Base-by-base conservation (phyloP, 2,113 vertebrate species). In the Istiophorus platypterus region DNA sequence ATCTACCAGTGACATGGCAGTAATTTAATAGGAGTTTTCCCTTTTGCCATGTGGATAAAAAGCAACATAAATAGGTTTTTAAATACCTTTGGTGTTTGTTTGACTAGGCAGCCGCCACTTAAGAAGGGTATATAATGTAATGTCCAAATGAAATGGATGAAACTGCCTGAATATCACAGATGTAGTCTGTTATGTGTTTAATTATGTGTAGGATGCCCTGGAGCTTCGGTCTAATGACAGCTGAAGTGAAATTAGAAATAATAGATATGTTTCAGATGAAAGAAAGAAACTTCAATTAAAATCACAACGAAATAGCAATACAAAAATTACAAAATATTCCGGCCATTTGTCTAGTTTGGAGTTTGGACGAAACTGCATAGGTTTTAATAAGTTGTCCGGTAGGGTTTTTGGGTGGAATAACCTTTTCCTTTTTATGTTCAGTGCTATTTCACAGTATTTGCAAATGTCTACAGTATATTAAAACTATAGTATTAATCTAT, bases 91-190 rank as follows among this genome's bases (percentile, higher is more conserved):
- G 20, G 31, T 34, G 31, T 34, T 34, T 6, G 31, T 13, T 59
- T 18, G 17, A 74, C 13, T 52, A 59, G 20, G 63, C 61, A 58
- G 57, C 70, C 72, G 27, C 47, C 39, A 49, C 8, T 72, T 79
- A 11, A 71, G 42, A 56, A 24, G 29, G 65, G 45, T 56, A 77
- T 73, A 51, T 26, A 34, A 34, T 64, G 45, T 20, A 52, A 74
- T 61, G 13, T 9, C 45, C 61, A 14, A 42, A 62, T 68, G 15
- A 51, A 24, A 65, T 56, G 24, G 41, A 58, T 45, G 37, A 42
- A 45, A 2, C n/a, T 24, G 52, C 18, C 10, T 34, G 42, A 27
- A 54, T 39, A 59, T 59, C 15, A 59, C 57, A 31, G 27, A 59
- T 7, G 8, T 45, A 15, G 2, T 45, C 14, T 47, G 6, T 47